Conservation (phyloP, 2,888 invertebrate species). For the Ypsolopha sequella region DNA sequence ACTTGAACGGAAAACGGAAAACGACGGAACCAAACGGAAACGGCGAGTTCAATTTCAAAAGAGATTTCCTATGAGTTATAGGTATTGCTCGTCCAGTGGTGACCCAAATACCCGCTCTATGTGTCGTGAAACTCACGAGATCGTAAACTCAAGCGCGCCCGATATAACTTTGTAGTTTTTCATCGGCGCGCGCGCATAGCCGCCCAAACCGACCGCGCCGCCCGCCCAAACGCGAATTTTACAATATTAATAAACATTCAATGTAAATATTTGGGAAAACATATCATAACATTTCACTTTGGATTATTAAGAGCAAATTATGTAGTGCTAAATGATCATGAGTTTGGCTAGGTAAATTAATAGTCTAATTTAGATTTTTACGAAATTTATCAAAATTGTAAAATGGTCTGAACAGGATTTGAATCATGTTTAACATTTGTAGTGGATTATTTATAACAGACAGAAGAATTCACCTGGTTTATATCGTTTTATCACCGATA, state of each 20-base stretch:
- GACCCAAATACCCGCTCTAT: not conserved
- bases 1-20: no score
- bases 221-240: slow-evolving; percentile 2
- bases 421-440: no score
- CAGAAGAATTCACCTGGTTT: no score
- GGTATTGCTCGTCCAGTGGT: no score
- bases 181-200: slow-evolving; percentile 1
- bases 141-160: not conserved
- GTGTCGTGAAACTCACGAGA: no score
- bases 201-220: slow-evolving; percentile 2
- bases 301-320: not conserved
- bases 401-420: not conserved
- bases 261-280: slow-evolving; percentile 14
- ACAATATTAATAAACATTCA: slow-evolving; percentile 9
- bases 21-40: no score
- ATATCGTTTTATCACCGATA: no score
- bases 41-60: no score
- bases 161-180: slow-evolving; percentile 7
- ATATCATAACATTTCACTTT: slow-evolving; percentile 14
- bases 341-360: not conserved
- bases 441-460: no score
- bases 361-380: no score
- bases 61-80: no score
- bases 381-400: not conserved
- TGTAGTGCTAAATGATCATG: slow-evolving; percentile 7